These are phyloP conservation scores for Macrotrachela quadricornifera DNA, from an alignment of 1,140 invertebrate genomes.

Conservation along the genomic window DNA sequence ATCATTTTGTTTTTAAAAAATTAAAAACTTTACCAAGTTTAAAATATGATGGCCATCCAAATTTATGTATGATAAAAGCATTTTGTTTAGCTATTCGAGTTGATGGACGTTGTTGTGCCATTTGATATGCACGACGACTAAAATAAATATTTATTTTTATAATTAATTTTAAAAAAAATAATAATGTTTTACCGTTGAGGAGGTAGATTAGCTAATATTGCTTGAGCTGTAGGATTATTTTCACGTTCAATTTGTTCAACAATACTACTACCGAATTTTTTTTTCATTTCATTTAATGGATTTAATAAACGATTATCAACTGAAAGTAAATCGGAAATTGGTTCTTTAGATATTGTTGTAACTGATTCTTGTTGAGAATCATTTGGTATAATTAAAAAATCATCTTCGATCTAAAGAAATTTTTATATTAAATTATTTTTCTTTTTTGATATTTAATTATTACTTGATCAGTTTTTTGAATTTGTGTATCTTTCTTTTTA, in stretches of 20 bases:
- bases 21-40: slow-evolving; percentile 1
- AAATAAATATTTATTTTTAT: slow-evolving; percentile 1
- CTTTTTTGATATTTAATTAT: too few relatives aligned
- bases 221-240: slow-evolving; percentile 15
- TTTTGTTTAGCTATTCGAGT: slow-evolving; percentile 4
- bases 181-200: not conserved
- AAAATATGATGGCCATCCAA: not conserved
- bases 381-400: not conserved
- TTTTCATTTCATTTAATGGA: slow-evolving; percentile 56
- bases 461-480: not conserved
- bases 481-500: not conserved
- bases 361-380: not conserved
- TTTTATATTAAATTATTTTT: slow-evolving; percentile 1
- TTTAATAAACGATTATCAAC: slow-evolving; percentile 44
- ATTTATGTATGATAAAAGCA: not conserved
- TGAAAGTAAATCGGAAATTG: not conserved
- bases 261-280: slow-evolving; percentile 59
- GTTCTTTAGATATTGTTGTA: not conserved
- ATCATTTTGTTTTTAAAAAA: not conserved
- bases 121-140: not conserved
- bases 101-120: not conserved
- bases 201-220: not conserved
- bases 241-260: slow-evolving; percentile 40
- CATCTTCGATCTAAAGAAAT: slow-evolving; percentile 1
- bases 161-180: not conserved